A percentile compares a stretch with the other conserved stretches of the same genome.
These are phyloP conservation scores for Lepidurus couesii DNA, from an alignment of 1,140 invertebrate genomes.

Conservation along the genomic window DNA sequence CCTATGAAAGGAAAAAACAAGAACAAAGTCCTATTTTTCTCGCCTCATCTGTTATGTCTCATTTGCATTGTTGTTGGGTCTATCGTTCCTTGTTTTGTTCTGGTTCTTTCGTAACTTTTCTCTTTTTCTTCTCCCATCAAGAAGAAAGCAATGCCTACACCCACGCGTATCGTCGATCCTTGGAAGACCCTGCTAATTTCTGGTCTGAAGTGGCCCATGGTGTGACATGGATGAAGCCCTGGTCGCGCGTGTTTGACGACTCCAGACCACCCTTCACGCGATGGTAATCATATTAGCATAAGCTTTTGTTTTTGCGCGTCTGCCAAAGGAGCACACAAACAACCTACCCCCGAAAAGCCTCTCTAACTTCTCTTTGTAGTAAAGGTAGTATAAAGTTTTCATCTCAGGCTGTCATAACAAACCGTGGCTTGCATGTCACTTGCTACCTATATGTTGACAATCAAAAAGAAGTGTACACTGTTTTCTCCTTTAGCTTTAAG, in stretches of 20 bases:
- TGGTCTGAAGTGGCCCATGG: constrained; percentile 70
- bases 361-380: no score
- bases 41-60: background rate
- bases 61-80: background rate
- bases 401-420: no score
- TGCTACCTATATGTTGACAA: no score
- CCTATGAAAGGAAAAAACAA: no score
- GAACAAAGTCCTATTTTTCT: no score
- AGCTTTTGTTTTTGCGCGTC: background rate
- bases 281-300: constrained; percentile 58
- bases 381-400: no score
- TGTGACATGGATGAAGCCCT: constrained; percentile 75
- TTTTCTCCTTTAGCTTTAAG: no score
- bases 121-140: background rate
- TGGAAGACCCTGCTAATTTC: constrained; percentile 74
- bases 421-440: no score
- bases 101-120: background rate
- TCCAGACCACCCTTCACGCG: constrained; percentile 76
- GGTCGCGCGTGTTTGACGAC: constrained; percentile 76
- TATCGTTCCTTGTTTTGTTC: background rate
- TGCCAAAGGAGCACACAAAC: background rate
- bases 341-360: background rate
- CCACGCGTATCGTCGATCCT: constrained; percentile 58
- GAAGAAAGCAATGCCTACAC: constrained; percentile 50
- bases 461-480: no score